Evolutionary conservation across 1,140 invertebrate genomes (phyloP), one percentile per base, ranked within the genome.

Genomic region (Aphelinus atriplicis): DNA sequence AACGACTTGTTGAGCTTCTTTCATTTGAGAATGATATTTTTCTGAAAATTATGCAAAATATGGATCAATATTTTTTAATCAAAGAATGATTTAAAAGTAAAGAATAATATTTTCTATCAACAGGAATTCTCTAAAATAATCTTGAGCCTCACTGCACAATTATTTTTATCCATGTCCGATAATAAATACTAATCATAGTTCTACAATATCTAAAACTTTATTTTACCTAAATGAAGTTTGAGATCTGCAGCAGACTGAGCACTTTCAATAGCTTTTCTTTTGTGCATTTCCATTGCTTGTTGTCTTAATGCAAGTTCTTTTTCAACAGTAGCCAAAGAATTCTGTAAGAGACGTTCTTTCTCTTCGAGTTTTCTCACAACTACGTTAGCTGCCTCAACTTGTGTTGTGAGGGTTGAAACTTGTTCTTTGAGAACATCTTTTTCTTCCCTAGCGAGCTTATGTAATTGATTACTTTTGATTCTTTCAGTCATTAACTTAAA

Each of bases 401-500:
- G 96, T 61, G 93, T 92, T 68, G 95, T 94, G n/a, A 96, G 87
- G 0, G 95, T 96, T n/a, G 91, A 89, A 48, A 96, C 95, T 88
- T 97, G 95, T 80, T 98, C 96, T 71, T 94, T 94, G 6, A 97
- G 83, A 53, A 96, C 91, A 81, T 97, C 95, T 82, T 97, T 97
- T 85, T 99, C 97, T 84, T 99, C 98, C 42, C 96, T 88, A 0
- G 98, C 91, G 73, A 99, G 87, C 85, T 98, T 98, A 83, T 98
- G 96, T 71, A 98, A 90, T 79, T 98, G 97, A 87, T 98, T 98
- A 3, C 97, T 96, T 87, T 99, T 99, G 67, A 99, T 99, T 68
- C 96, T 86, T 82, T 99, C 98, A 0, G 97, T 97, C 97, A 99
- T 99, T 0, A 99, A 91, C 88, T 99, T 99, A 82, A 99, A 99